Evolutionary conservation across 1,140 invertebrate genomes (phyloP).

Genomic region (Drosophila kikkawai): DNA sequence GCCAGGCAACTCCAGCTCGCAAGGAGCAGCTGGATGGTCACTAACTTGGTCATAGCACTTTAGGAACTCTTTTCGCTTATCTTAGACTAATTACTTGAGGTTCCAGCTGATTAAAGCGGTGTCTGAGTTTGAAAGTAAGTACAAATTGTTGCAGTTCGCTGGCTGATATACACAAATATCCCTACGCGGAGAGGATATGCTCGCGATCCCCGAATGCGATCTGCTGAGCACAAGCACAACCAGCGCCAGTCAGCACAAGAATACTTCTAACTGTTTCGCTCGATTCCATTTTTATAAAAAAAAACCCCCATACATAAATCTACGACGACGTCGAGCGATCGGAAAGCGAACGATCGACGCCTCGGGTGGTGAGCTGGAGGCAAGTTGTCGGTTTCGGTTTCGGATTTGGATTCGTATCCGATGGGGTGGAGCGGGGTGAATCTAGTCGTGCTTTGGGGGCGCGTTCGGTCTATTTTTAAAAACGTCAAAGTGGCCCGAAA

Average conservation of each 20-base stretch:
- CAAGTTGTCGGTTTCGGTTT: constrained; percentile 8
- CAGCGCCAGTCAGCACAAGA: constrained; percentile 75
- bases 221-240: constrained; percentile 66
- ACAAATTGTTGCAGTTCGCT: constrained; percentile 41
- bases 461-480: constrained; percentile 56
- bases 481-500: constrained; percentile 42
- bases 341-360: constrained; percentile 32
- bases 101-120: constrained; percentile 11
- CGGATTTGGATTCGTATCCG: not conserved
- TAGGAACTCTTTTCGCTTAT: constrained; percentile 9
- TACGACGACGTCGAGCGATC: constrained; percentile 40
- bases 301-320: constrained; percentile 57
- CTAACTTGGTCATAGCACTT: constrained; percentile 36
- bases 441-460: constrained; percentile 59
- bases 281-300: constrained; percentile 73
- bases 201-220: constrained; percentile 30
- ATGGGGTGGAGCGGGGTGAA: constrained; percentile 9
- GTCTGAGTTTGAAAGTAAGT: constrained; percentile 2
- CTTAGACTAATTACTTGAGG: not conserved
- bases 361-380: constrained; percentile 32
- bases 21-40: constrained; percentile 26
- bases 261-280: constrained; percentile 77
- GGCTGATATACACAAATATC: constrained; percentile 19
- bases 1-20: constrained; percentile 42
- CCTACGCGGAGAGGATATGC: constrained; percentile 31